A percentile compares a stretch with the other conserved stretches of the same genome.
Evolutionary conservation across 2,888 invertebrate genomes (phyloP).

Genomic region (Glyphotaelius pellucidus): DNA sequence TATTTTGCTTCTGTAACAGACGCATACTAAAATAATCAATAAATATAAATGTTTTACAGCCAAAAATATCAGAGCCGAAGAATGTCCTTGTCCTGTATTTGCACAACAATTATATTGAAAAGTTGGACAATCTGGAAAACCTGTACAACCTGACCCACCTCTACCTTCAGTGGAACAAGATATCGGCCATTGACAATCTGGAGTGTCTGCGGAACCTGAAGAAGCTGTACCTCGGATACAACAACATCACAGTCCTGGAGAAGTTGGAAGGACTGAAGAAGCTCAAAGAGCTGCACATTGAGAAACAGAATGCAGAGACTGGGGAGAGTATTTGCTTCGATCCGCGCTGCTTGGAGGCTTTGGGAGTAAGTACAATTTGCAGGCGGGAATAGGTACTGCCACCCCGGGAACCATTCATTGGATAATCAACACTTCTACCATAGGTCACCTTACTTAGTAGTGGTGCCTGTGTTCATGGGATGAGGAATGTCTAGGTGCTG

Average conservation of each 20-base stretch:
- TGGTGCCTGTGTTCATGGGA: too few species aligned
- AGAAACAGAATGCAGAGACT: slow-evolving; percentile 79
- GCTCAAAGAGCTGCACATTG: slow-evolving; percentile 83
- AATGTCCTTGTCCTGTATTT: slow-evolving; percentile 82
- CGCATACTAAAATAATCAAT: not conserved
- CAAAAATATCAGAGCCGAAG: slow-evolving; percentile 70
- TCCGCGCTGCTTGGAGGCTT: slow-evolving; percentile 77
- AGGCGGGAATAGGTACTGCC: too few species aligned
- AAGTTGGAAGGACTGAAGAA: slow-evolving; percentile 79
- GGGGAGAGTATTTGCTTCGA: slow-evolving; percentile 82
- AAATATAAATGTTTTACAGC: slow-evolving; percentile 25
- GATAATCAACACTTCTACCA: too few species aligned
- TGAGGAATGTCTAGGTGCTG: too few species aligned
- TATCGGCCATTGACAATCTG: slow-evolving; percentile 83
- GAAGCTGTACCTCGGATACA: slow-evolving; percentile 86
- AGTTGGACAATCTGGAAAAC: slow-evolving; percentile 83
- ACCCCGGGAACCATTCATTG: too few species aligned
- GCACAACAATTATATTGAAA: slow-evolving; percentile 88
- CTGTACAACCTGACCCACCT: slow-evolving; percentile 82
- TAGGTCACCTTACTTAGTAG: too few species aligned
- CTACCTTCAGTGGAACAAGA: slow-evolving; percentile 87
- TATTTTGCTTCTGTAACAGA: too few species aligned
- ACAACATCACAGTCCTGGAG: slow-evolving; percentile 83
- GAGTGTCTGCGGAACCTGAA: slow-evolving; percentile 80
- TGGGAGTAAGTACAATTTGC: slow-evolving; percentile 76